Percentiles rank a stretch among this genome's conserved stretches.
Conservation (phyloP, 2,113 vertebrate genomes). For the Lophius piscatorius region DNA sequence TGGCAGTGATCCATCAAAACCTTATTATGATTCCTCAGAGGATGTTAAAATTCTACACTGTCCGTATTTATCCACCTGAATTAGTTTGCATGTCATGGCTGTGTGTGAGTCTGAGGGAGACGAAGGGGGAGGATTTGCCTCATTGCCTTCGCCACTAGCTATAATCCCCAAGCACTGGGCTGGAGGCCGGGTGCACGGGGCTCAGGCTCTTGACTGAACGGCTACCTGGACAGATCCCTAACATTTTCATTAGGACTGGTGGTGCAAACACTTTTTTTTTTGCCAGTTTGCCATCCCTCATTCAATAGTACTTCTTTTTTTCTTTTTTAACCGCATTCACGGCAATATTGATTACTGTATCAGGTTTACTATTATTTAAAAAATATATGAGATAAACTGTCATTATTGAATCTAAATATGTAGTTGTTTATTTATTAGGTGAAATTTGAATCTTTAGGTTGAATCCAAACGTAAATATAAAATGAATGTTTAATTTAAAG, state of each 20-base stretch:
- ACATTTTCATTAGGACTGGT: slow-evolving; percentile 47
- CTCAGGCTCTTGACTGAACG: slow-evolving; percentile 21
- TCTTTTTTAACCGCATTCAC: too few relatives aligned
- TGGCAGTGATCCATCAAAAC: slow-evolving; percentile 65
- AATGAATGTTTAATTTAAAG: too few relatives aligned
- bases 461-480: too few relatives aligned
- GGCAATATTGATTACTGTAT: too few relatives aligned
- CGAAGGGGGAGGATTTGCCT: slow-evolving; percentile 58
- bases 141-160: slow-evolving; percentile 65
- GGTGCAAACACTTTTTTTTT: slow-evolving; percentile 31
- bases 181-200: slow-evolving; percentile 3
- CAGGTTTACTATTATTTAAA: too few relatives aligned
- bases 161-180: slow-evolving; percentile 32
- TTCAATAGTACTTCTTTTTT: too few relatives aligned
- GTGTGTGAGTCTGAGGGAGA: slow-evolving; percentile 47
- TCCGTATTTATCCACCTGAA: slow-evolving; percentile 52
- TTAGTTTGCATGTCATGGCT: slow-evolving; percentile 50
- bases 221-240: slow-evolving; percentile 57
- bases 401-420: too few relatives aligned
- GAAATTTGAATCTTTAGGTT: too few relatives aligned
- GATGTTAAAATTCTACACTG: slow-evolving; percentile 58
- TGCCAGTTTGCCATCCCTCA: slow-evolving; percentile 14
- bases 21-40: slow-evolving; percentile 58
- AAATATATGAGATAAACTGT: too few relatives aligned
- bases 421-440: too few relatives aligned